Base-by-base conservation (phyloP, 2,113 vertebrate genomes). In the Eubucco bourcierii region DNA sequence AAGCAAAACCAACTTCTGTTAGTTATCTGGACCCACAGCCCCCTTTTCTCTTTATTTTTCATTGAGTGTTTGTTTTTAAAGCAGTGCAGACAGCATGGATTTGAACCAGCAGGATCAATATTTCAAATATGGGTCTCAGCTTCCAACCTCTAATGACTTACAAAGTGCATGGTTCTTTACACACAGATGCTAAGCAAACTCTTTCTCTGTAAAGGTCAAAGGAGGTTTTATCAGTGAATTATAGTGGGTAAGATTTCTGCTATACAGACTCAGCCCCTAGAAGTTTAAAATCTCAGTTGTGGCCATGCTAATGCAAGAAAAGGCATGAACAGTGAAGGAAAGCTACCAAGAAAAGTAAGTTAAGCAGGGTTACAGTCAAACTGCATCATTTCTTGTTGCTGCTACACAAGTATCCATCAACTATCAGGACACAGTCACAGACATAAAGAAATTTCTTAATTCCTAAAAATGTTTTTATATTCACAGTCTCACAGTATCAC, bases 171-270 rank as follows among this genome's bases (percentile, higher is more conserved):
- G 18, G 9, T 58, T 89, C 75, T 91, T 89, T 85, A 85, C 61
- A 83, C 41, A 65, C 2, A 29, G 56, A 83, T 73, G 89, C 64
- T 85, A 84, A 92, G 44, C 31, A 87, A 94, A 87, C 37, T 52
- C 56, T 20, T 87, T 63, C 55, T 63, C 53, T 52, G 28, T 64
- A 95, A 90, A 95, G 68, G 58, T 85, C 81, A 92, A 80, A 65
- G 56, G 53, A 90, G 92, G 61, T 65, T 81, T 59, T 74, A 33
- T 44, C 28, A 47, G 46, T 89, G 71, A 76, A 70, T 74, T 67
- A 37, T 53, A 84, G 2, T 34, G 27, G 34, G 27, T 10, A 73
- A 60, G 46, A 65, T 60, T 85, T 87, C 31, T 59, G 81, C 78
- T 70, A 59, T 24, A 71, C 25, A 92, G 63, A 34, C 29, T 31